These are phyloP conservation scores for Elaeidobius kamerunicus DNA, from an alignment of 2,888 invertebrate species.

Conservation along the genomic window DNA sequence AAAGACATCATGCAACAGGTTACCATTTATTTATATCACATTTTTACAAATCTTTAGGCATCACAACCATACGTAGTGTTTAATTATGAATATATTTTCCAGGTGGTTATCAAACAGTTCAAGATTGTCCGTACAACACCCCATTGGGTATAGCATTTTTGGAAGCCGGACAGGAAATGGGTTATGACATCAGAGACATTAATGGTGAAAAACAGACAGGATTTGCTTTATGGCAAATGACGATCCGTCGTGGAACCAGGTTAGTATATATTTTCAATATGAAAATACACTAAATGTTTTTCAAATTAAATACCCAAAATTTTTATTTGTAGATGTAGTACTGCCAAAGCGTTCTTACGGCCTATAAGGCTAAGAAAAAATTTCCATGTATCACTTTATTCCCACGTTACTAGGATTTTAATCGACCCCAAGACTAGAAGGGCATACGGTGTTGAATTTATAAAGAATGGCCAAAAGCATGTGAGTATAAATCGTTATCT, in stretches of 20 bases:
- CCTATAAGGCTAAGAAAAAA: slow-evolving; percentile 75
- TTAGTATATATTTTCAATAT: neutral
- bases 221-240: slow-evolving; percentile 82
- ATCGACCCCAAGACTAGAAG: slow-evolving; percentile 69
- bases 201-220: slow-evolving; percentile 87
- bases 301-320: neutral
- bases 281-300: neutral
- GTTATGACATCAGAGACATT: slow-evolving; percentile 80
- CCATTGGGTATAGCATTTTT: slow-evolving; percentile 82
- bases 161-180: slow-evolving; percentile 90
- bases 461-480: slow-evolving; percentile 66
- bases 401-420: slow-evolving; percentile 68
- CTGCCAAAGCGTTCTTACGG: slow-evolving; percentile 81
- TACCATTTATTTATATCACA: neutral
- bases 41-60: neutral
- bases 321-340: slow-evolving; percentile 61
- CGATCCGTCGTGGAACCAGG: slow-evolving; percentile 76
- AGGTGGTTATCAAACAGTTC: slow-evolving; percentile 76
- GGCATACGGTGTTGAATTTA: slow-evolving; percentile 75
- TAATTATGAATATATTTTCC: slow-evolving; percentile 34
- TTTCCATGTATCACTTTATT: slow-evolving; percentile 76
- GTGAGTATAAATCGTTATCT: slow-evolving; percentile 24
- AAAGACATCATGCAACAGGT: slow-evolving; percentile 70
- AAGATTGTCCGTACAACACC: slow-evolving; percentile 76
- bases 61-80: neutral